Conservation (phyloP, 2,888 invertebrate species). For the Lepidochitona cinerea region DNA sequence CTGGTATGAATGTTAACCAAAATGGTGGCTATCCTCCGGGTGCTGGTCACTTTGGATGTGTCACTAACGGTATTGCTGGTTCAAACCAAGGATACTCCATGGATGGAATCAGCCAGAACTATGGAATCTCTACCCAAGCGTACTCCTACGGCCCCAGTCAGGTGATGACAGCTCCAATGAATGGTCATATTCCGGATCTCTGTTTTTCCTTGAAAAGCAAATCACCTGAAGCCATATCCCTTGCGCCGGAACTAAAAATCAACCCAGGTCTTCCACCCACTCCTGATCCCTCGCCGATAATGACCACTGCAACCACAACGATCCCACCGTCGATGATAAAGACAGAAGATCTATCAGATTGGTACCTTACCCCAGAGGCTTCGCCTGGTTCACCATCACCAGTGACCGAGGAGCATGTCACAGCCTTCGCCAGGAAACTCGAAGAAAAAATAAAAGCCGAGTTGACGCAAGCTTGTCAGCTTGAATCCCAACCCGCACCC, state of each 20-base stretch:
- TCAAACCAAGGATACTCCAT: not conserved
- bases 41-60: not conserved
- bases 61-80: not conserved
- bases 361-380: constrained; percentile 60
- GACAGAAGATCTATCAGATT: constrained; percentile 49
- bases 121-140: not conserved
- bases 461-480: not conserved
- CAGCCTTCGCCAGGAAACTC: constrained; percentile 21
- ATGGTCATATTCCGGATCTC: not conserved
- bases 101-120: not conserved
- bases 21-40: constrained; percentile 22
- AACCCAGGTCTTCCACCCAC: not conserved
- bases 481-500: not conserved
- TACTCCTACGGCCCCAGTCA: not conserved
- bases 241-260: not conserved
- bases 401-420: constrained; percentile 11
- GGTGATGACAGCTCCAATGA: not conserved
- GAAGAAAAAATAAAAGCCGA: not conserved
- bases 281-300: not conserved
- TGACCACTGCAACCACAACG: constrained; percentile 18
- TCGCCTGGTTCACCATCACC: constrained; percentile 56
- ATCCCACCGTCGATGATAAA: constrained; percentile 51
- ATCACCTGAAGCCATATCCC: not conserved
- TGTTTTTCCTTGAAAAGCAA: not conserved
- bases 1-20: constrained; percentile 31